Percentiles rank a stretch among this genome's conserved stretches.
phyloP scores from a whole-genome alignment of 2,888 invertebrate species.

The Erpobdella octoculata region DNA sequence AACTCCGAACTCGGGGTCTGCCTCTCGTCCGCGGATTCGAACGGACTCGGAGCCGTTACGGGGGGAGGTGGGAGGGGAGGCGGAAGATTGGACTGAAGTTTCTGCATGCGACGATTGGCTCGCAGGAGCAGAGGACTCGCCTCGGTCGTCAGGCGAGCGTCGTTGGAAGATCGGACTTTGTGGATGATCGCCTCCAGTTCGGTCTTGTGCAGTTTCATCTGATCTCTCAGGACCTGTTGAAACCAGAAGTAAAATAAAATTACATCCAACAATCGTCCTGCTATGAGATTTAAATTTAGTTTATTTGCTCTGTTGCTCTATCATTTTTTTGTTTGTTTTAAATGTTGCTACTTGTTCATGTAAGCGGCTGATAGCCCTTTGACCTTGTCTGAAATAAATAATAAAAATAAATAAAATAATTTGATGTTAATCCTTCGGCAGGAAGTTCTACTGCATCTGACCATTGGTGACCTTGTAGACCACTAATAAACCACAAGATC shows the following conservation, averaged over 20 bases:
- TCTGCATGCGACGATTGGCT: not conserved
- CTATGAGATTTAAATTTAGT: not conserved
- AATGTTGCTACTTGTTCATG: not conserved
- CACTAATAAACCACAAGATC: too few relatives aligned
- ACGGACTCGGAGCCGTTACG: not conserved
- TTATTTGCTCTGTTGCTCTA: too few relatives aligned
- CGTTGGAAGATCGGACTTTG: not conserved
- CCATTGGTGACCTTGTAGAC: too few relatives aligned
- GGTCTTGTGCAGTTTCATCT: not conserved
- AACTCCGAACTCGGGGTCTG: slow-evolving; percentile 14
- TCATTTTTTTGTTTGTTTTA: not conserved
- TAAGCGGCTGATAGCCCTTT: not conserved
- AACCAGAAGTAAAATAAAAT: too few relatives aligned
- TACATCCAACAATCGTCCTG: not conserved
- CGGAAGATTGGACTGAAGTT: not conserved
- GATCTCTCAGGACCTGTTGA: slow-evolving; percentile 1
- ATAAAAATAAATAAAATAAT: not conserved
- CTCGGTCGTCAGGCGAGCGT: not conserved
- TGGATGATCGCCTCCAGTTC: not conserved
- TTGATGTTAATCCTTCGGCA: too few relatives aligned
- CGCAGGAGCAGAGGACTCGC: slow-evolving; percentile 9
- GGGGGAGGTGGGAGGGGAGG: not conserved
- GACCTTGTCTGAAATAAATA: not conserved
- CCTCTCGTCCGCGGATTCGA: not conserved
- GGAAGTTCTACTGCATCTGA: too few relatives aligned